phyloP scores from a whole-genome alignment of 2,113 vertebrate species.

The Orycteropus afer region DNA sequence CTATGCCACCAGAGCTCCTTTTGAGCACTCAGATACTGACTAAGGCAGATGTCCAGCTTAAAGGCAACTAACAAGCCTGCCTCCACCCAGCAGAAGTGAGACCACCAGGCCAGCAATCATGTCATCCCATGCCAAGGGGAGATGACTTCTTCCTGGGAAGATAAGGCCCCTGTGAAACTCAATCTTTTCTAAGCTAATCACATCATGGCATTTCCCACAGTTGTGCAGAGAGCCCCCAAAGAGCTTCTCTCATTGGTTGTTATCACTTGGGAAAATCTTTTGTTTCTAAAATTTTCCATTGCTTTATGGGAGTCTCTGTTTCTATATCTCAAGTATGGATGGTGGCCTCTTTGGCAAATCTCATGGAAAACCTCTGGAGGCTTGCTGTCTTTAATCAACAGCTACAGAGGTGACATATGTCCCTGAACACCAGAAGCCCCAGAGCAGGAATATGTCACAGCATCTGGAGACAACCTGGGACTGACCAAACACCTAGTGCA shows the following conservation, averaged over 20 bases:
- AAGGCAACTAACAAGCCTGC: rapidly evolving
- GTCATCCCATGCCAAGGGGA: background rate
- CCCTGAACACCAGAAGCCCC: rapidly evolving
- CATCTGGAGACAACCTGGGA: rapidly evolving
- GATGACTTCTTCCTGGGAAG: background rate
- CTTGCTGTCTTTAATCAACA: rapidly evolving
- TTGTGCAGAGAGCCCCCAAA: background rate
- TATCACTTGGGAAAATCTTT: background rate
- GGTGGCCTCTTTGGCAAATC: rapidly evolving
- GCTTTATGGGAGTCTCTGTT: background rate
- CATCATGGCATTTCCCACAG: rapidly evolving
- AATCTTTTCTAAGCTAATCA: rapidly evolving
- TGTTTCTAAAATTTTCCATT: rapidly evolving
- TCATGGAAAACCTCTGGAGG: background rate
- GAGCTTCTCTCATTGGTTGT: rapidly evolving
- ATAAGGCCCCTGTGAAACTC: rapidly evolving
- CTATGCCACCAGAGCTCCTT: too few relatives aligned
- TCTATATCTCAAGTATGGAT: rapidly evolving
- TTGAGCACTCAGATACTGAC: rapidly evolving
- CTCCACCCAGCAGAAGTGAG: background rate
- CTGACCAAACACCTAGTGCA: rapidly evolving
- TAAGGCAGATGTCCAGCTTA: rapidly evolving
- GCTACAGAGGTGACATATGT: rapidly evolving
- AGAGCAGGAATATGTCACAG: rapidly evolving
- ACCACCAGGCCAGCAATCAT: rapidly evolving